Evolutionary conservation across 2,113 vertebrate genomes (phyloP), one percentile per base, ranked within the genome.

Genomic region (Crotalus helleri): DNA sequence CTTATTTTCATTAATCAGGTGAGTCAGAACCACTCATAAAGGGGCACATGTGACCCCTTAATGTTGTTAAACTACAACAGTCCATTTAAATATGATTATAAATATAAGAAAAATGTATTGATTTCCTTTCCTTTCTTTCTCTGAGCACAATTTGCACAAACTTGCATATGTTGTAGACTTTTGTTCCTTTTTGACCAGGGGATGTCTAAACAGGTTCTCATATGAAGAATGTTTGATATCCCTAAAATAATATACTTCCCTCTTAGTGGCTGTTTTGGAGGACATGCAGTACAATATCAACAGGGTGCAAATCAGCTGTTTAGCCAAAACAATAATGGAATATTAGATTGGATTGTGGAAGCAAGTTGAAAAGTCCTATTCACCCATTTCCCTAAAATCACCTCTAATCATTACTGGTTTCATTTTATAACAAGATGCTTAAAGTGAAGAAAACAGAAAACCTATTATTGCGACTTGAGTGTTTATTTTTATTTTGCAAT

Each of bases 401-500:
- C 17, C 51, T 51, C 51, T 86, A 86, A n/a, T 90, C 90, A 49
- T 9, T 93, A 94, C 7, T 44, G 61, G 58, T 74, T 94, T 90
- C 85, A 90, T 55, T 95, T 88, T 86, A 93, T 54, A 95, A 51
- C 91, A 94, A 96, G 90, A 92, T 95, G 93, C 94, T 92, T 95
- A 95, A 95, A 93, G 95, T 92, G 96, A 94, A 97, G 95, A 93
- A 96, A 98, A 97, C 96, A 92, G 97, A 94, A 97, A 97, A 93
- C 96, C 95, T 94, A 57, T 96, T 95, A 96, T 88, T 96, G 92
- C 97, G 94, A 93, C 92, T 95, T 95, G 58, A 93, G 96, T 96
- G 89, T 98, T 98, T 98, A 97, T 96, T 96, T 55, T n/a, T 85
- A 39, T 93, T 96, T 97, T 96, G 96, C 96, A 96, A 94, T 94